phyloP scores from a whole-genome alignment of 2,888 invertebrate genomes.

The Drosophila borborema region DNA sequence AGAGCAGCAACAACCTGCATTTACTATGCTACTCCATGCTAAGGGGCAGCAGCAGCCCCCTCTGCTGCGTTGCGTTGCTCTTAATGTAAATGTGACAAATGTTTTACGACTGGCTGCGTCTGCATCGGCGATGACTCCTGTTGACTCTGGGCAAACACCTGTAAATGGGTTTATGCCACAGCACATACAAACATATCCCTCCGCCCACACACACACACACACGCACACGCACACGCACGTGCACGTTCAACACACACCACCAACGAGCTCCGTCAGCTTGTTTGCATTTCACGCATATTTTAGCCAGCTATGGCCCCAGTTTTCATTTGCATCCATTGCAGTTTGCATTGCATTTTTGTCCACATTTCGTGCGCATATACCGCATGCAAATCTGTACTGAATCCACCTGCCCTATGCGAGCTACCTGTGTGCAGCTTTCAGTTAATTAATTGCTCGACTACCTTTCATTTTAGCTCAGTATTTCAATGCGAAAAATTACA shows the following conservation, averaged over 20 bases:
- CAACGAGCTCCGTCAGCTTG: slow-evolving; percentile 38
- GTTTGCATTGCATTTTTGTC: slow-evolving; percentile 59
- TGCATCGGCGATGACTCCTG: slow-evolving; percentile 64
- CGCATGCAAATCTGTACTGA: slow-evolving; percentile 3
- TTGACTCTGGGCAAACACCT: slow-evolving; percentile 79
- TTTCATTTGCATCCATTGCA: slow-evolving; percentile 28
- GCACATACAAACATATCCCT: slow-evolving; percentile 32
- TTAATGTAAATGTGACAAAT: slow-evolving; percentile 81
- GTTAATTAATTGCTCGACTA: slow-evolving; percentile 34
- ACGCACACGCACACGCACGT: too few relatives aligned
- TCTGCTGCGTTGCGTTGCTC: slow-evolving; percentile 47
- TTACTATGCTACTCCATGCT: slow-evolving; percentile 6
- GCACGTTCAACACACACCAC: not conserved
- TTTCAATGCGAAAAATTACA: not conserved
- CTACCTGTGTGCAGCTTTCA: slow-evolving; percentile 4
- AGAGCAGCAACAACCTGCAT: slow-evolving; percentile 25
- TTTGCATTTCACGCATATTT: slow-evolving; percentile 71
- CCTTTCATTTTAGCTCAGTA: not conserved
- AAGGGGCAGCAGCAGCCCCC: slow-evolving; percentile 2
- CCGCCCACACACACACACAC: slow-evolving; percentile 12
- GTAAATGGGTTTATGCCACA: slow-evolving; percentile 63
- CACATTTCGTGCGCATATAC: slow-evolving; percentile 49
- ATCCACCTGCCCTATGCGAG: not conserved
- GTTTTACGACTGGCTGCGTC: slow-evolving; percentile 77
- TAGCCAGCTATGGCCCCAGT: slow-evolving; percentile 36